Evolutionary conservation across 2,113 vertebrate species (phyloP), one percentile per base, ranked within the genome.

Genomic region (Fregata magnificens): DNA sequence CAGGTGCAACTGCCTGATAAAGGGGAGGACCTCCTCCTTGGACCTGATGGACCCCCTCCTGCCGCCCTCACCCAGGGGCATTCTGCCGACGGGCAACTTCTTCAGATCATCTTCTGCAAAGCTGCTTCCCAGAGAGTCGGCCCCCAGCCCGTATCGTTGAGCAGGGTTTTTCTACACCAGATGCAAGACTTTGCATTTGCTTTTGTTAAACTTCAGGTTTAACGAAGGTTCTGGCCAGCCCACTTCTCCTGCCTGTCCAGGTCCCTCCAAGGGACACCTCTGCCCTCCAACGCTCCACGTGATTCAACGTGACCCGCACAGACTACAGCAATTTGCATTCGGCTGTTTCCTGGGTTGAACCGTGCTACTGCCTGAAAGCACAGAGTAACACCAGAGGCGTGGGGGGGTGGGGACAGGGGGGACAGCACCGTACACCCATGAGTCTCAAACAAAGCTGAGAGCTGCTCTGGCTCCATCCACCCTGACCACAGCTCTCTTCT

Each of bases 131-230:
- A 16, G 38, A 29, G 38, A 16, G 69, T 11, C 4, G 1, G 20
- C 7, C 38, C 32, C 25, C 58, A 63, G 38, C n/a, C 83, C 11
- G 0, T 2, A 16, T 2, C 3, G 1, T 7, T 10, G 29, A 24
- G n/a, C 31, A 11, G 44, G 25, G 44, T 19, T 22, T 7, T 4
- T n/a, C 32, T 7, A 20, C 13, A 72, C 63, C 63, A 26, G 44
- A 20, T 5, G 5, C 8, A 3, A 67, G 44, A 42, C 61, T 14
- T 24, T 5, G 29, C 29, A 15, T 45, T 56, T 34, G 15, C 61
- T 66, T n/a, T 49, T 56, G 42, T 10, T 77, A 42, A 66, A 12
- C 15, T 19, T 10, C 19, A 58, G n/a, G n/a, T 19, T 49, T 15
- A 49, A n/a, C 18, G 17, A 7, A 38, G 62, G 28, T 16, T 50